Conservation (phyloP, 2,113 vertebrate genomes). For the Synodontis membranacea region DNA sequence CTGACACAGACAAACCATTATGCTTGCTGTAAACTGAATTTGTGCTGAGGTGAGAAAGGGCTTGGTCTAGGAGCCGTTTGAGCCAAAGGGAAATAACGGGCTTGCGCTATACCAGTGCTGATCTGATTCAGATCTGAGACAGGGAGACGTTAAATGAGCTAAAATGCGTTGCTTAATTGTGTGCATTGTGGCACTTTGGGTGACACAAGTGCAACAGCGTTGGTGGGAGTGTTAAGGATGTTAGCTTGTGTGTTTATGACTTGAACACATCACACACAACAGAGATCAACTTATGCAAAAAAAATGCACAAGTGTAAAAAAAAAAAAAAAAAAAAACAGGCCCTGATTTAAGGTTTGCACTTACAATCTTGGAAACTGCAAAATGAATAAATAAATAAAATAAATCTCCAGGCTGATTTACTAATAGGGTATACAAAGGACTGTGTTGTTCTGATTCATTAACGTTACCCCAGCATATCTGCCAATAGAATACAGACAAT, state of each 20-base stretch:
- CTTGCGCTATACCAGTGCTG: conserved; percentile 21
- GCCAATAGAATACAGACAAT: background rate
- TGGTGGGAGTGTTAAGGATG: background rate
- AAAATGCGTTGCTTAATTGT: background rate
- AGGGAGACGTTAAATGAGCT: conserved; percentile 6
- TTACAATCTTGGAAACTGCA: background rate
- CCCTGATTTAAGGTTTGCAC: background rate
- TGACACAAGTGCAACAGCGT: background rate
- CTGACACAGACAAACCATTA: conserved; percentile 45
- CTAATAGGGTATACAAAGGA: background rate
- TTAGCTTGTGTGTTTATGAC: background rate
- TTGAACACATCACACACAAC: background rate
- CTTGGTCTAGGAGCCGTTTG: background rate
- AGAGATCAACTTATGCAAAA: background rate
- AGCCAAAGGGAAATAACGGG: conserved; percentile 25
- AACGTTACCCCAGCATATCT: background rate
- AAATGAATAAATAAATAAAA: background rate
- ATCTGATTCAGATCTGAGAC: conserved; percentile 21
- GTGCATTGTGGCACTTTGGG: background rate
- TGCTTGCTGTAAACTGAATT: conserved; percentile 1
- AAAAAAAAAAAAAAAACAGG: too few species aligned
- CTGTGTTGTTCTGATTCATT: background rate
- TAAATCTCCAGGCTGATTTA: background rate
- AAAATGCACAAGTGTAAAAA: too few species aligned
- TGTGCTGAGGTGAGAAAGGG: conserved; percentile 31